Percentiles rank a stretch among this genome's conserved stretches.
Evolutionary conservation across 1,140 invertebrate species (phyloP).

Genomic region (Macrobrachium rosenbergii): DNA sequence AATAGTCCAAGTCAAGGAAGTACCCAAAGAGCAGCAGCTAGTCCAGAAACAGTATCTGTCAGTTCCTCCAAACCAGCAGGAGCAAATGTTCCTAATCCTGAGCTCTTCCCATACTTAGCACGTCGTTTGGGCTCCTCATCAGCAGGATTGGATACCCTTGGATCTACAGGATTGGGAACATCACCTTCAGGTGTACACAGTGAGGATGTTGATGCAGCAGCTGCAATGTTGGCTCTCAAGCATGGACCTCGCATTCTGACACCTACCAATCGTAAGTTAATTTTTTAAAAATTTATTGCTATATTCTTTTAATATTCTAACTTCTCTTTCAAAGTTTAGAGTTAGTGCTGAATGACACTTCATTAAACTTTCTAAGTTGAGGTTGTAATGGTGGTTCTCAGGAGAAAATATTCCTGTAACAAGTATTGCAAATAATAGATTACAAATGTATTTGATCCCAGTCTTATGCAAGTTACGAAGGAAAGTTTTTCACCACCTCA

Average conservation of each 20-base stretch:
- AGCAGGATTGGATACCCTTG: slow-evolving; percentile 66
- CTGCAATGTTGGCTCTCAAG: slow-evolving; percentile 85
- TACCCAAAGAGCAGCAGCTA: slow-evolving; percentile 16
- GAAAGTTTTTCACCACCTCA: no score
- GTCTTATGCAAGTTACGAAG: no score
- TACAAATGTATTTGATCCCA: no score
- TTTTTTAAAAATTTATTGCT: neutral
- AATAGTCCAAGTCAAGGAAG: slow-evolving; percentile 16
- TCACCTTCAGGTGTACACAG: slow-evolving; percentile 65
- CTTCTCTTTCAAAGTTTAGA: slow-evolving; percentile 6
- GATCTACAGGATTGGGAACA: slow-evolving; percentile 61
- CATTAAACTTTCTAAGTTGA: no score
- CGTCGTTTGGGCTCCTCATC: slow-evolving; percentile 76
- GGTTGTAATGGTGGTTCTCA: no score
- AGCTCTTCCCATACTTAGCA: slow-evolving; percentile 84
- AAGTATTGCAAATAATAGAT: no score
- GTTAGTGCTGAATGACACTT: no score
- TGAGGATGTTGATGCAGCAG: slow-evolving; percentile 83
- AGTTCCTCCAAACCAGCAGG: slow-evolving; percentile 13
- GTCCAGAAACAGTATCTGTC: slow-evolving; percentile 2
- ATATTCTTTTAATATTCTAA: neutral
- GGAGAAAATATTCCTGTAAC: no score
- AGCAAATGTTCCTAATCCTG: slow-evolving; percentile 76
- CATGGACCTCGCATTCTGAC: slow-evolving; percentile 76
- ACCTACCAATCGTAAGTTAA: slow-evolving; percentile 72